Base-by-base conservation (phyloP, 53 echinoderm and acorn worm species). In the Luidia sarsii region DNA sequence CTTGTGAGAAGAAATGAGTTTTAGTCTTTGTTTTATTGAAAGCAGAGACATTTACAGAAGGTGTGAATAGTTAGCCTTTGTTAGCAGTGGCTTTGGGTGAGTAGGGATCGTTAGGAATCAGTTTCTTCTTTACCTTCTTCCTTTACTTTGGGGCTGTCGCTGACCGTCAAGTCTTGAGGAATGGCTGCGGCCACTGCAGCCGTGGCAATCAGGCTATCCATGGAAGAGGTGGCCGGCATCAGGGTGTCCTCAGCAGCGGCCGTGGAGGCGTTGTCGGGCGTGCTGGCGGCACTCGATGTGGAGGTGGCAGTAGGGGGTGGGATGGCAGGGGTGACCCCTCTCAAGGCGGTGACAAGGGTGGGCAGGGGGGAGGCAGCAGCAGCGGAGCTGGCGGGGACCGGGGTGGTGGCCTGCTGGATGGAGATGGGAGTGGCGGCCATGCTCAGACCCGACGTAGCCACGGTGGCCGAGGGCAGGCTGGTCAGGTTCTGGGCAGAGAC, bases 71-170 rank as follows among this genome's bases (percentile, higher is more conserved):
- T n/a, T n/a, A n/a, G n/a, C n/a, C n/a, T n/a, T 24, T 18, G 57
- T 54, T 72, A 37, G 53, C 56, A 34, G 52, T 52, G 55, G 54
- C 39, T 32, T 72, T 36, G 60, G 46, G 28, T 46, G 61, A 19
- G 77, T 43, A 55, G 46, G 45, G 21, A 43, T n/a, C 46, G 77
- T 77, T 77, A 77, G 62, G 77, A 77, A 77, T 61, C 61, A 1
- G 41, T 77, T 61, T 60, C 61, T 4, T 39, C 77, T 59, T 77
- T 77, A 77, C 77, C 77, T 77, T 77, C 77, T 61, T 77, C 77
- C 60, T 77, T 77, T 10, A 77, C 19, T 60, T 77, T 77, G 28
- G 53, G 60, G 38, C 23, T 65, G 41, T 25, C 19, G 43, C 25
- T 31, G 2, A 33, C 14, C 41, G 45, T 77, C 77, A 55, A 60